Base-by-base conservation (phyloP, 2,797 vertebrate species). In the Anguilla pacifica region DNA sequence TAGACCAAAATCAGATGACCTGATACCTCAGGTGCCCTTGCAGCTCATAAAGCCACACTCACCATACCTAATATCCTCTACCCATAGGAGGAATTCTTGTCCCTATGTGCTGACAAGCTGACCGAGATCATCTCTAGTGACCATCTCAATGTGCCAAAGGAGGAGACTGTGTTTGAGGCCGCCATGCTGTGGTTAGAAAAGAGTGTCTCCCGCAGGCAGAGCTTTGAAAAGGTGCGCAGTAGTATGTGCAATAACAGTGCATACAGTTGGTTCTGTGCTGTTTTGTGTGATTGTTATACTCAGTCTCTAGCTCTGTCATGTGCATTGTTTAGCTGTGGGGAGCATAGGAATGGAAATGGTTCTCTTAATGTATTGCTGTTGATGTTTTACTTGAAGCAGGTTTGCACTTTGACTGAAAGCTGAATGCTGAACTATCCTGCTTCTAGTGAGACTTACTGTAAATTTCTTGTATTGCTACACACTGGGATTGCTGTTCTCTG, bases 121-220 rank as follows among this genome's bases (percentile, higher is more conserved):
- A 96, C 95, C 0, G 96, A 97, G 92, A 96, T 97, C 81, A 92
- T 97, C 10, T 91, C 94, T 86, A 97, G 96, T 28, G 96, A 97
- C 90, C 90, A 94, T 70, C 93, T 97, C 82, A 96, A 95, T 0
- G 95, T 97, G 88, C 91, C 93, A 55, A 94, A 95, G 89, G 96
- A 97, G 92, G 96, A 97, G 93, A 91, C 94, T 0, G 96, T 96
- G 91, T 97, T 97, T 64, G 96, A 97, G 84, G 96, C 96, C 0
- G 92, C 95, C 87, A 92, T 96, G 90, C 89, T 95, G 64, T 97
- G 96, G 96, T 87, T 97, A 86, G 94, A 96, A 88, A 97, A 96
- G 93, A 95, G 94, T 84, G 49, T 91, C 15, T 92, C 94, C 15
- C 95, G 96, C 87, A 95, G 93, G 90, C 95, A 95, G 67, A 95